A percentile compares a stretch with the other conserved stretches of the same genome.
Evolutionary conservation across 2,113 vertebrate species (phyloP).

Genomic region (Cottus gobio): DNA sequence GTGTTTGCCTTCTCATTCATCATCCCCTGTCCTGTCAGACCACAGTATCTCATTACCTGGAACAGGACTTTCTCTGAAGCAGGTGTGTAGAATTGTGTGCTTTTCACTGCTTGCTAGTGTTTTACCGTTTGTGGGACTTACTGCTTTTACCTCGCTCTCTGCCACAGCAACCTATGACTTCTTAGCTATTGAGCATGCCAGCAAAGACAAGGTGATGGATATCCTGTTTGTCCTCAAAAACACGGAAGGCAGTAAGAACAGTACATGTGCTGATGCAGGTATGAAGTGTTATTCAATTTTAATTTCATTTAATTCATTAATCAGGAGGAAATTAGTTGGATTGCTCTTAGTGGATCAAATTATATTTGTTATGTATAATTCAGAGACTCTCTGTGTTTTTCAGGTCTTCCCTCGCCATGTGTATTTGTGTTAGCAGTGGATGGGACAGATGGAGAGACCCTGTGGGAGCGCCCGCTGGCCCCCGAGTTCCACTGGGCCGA

Average conservation of each 20-base stretch:
- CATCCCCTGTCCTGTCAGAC: constrained; percentile 92
- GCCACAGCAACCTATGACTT: constrained; percentile 87
- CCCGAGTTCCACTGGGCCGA: constrained; percentile 85
- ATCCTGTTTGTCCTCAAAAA: constrained; percentile 87
- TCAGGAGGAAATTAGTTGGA: background rate
- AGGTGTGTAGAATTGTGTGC: constrained; percentile 75
- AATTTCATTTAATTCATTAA: background rate
- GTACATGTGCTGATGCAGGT: constrained; percentile 86
- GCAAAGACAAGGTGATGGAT: constrained; percentile 89
- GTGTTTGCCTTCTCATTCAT: constrained; percentile 95
- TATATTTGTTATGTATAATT: constrained; percentile 2
- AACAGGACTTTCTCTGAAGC: constrained; percentile 77
- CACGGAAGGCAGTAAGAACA: constrained; percentile 72
- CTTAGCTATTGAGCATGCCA: constrained; percentile 84
- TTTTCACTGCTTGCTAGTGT: background rate
- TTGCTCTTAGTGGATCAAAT: background rate
- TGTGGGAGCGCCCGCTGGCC: constrained; percentile 86
- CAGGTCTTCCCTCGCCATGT: constrained; percentile 88
- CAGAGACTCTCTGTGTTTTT: background rate
- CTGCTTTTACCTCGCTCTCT: background rate
- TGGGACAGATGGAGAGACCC: constrained; percentile 84
- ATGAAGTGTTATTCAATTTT: background rate
- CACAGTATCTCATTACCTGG: constrained; percentile 84
- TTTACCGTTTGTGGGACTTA: constrained; percentile 1
- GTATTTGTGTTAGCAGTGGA: constrained; percentile 85